Conservation (phyloP, 2,888 invertebrate genomes). For the Ormyrus nitidulus region DNA sequence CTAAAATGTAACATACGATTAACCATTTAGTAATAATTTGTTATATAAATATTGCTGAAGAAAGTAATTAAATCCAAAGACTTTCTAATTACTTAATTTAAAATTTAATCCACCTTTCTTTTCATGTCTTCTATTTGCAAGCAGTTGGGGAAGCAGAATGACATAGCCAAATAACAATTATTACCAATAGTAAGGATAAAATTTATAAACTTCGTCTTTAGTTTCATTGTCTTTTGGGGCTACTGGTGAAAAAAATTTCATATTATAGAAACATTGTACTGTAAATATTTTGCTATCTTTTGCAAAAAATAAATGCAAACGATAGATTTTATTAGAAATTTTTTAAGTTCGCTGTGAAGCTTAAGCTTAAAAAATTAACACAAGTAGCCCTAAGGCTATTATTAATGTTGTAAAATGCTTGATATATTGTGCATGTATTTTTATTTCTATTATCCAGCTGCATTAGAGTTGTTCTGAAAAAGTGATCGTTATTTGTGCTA, state of each 20-base stretch:
- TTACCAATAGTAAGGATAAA: constrained; percentile 73
- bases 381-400: constrained; percentile 18
- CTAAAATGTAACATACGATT: constrained; percentile 41
- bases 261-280: background rate
- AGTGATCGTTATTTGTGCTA: constrained; percentile 56
- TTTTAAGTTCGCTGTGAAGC: background rate
- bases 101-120: constrained; percentile 58
- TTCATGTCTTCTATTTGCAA: constrained; percentile 70
- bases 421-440: constrained; percentile 26
- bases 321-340: background rate
- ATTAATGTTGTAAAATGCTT: constrained; percentile 35
- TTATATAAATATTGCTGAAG: constrained; percentile 31
- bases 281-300: background rate
- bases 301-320: background rate
- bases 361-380: background rate
- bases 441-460: constrained; percentile 7
- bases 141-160: constrained; percentile 75
- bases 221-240: constrained; percentile 25
- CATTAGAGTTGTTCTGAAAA: constrained; percentile 12
- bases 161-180: constrained; percentile 74
- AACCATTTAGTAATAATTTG: constrained; percentile 43
- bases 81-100: constrained; percentile 45
- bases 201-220: constrained; percentile 37
- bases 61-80: constrained; percentile 35
- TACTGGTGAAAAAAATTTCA: constrained; percentile 5